phyloP scores from a whole-genome alignment of 2,797 vertebrate genomes.

The Rachycentron canadum region DNA sequence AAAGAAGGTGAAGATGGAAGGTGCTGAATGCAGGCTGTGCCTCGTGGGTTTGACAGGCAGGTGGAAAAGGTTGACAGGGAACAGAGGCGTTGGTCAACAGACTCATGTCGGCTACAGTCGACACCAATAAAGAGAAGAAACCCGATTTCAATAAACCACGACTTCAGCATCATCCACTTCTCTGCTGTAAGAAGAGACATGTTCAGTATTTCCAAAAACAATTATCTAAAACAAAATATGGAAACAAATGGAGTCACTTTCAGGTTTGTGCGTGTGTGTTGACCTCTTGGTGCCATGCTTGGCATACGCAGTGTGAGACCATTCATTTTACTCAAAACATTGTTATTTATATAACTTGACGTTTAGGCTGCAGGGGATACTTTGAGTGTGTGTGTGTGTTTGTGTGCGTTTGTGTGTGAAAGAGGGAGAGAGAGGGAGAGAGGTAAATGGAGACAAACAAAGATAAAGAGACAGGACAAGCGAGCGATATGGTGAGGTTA shows the following conservation, averaged over 20 bases:
- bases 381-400: constrained; percentile 8
- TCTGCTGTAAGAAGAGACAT: neutral
- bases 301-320: constrained; percentile 24
- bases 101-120: neutral
- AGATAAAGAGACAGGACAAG: constrained; percentile 30
- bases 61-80: neutral
- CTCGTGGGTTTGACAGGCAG: too few species aligned
- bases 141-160: neutral
- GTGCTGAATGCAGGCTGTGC: too few species aligned
- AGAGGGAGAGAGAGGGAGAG: neutral
- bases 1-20: neutral
- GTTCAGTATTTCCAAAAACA: neutral
- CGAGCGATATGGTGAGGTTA: constrained; percentile 37
- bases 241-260: too few species aligned
- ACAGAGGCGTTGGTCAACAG: neutral
- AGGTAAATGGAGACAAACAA: constrained; percentile 29
- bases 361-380: constrained; percentile 35
- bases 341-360: constrained; percentile 55
- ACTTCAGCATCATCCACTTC: neutral
- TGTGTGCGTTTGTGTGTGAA: constrained; percentile 20
- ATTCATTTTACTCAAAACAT: constrained; percentile 51
- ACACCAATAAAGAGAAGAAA: neutral
- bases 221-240: neutral
- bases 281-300: constrained; percentile 23
- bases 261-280: constrained; percentile 7